phyloP scores from a whole-genome alignment of 2,797 vertebrate species.

The Eidolon dupreanum region DNA sequence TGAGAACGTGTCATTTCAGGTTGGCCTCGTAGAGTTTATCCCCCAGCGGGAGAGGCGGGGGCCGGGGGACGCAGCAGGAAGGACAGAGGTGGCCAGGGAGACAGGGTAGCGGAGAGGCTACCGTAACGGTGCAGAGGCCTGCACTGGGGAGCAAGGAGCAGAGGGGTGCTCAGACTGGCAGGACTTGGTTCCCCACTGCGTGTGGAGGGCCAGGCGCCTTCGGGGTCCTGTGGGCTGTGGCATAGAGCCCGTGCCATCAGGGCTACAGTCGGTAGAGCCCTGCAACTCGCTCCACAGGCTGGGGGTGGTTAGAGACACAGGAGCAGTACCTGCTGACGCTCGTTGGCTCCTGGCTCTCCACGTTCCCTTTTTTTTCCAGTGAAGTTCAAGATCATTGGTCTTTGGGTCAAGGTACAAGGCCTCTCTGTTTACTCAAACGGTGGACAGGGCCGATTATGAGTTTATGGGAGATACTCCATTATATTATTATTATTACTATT shows the following conservation, averaged over 20 bases:
- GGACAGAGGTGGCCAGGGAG: background rate
- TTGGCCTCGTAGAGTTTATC: background rate
- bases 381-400: background rate
- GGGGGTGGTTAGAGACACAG: background rate
- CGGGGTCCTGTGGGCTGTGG: background rate
- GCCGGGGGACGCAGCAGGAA: background rate
- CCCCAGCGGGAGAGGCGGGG: background rate
- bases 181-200: background rate
- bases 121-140: background rate
- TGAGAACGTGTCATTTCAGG: fast-evolving
- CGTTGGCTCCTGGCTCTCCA: background rate
- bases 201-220: background rate
- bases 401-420: background rate
- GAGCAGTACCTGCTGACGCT: background rate
- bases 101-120: background rate
- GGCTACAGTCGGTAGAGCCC: background rate
- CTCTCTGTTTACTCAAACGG: background rate
- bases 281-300: fast-evolving
- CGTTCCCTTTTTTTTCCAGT: background rate
- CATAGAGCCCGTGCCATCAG: background rate
- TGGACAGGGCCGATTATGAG: background rate
- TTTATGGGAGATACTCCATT: background rate
- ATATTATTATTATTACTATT: background rate
- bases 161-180: background rate
- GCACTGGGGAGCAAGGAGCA: background rate